These are phyloP conservation scores for Clupea harengus DNA, from an alignment of 2,113 vertebrate species.

Conservation along the genomic window DNA sequence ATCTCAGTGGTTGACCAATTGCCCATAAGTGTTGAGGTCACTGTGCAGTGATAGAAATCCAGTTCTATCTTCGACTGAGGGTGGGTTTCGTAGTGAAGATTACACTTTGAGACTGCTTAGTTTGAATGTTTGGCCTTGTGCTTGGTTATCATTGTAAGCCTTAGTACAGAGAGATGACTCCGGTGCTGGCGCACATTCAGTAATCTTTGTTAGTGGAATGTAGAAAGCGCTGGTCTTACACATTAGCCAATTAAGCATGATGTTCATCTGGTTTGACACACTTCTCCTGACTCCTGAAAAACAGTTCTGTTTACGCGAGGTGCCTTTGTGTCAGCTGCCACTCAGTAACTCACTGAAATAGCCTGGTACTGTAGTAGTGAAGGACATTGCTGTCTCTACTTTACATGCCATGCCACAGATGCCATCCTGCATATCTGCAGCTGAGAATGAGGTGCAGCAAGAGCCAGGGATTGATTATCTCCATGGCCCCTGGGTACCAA, in stretches of 20 bases:
- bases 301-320: neutral
- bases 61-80: neutral
- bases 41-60: neutral
- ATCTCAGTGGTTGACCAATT: neutral
- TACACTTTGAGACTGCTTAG: neutral
- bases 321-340: constrained; percentile 22
- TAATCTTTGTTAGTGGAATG: neutral
- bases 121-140: neutral
- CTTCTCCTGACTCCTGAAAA: neutral
- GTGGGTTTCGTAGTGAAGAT: neutral
- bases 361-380: neutral
- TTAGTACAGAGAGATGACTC: neutral
- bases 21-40: neutral
- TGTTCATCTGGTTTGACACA: neutral
- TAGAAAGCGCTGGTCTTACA: no score
- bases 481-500: constrained; percentile 45
- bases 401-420: constrained; percentile 64
- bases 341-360: constrained; percentile 20
- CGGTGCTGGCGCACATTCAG: neutral
- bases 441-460: constrained; percentile 36
- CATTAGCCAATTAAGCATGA: neutral
- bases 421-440: constrained; percentile 54
- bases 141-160: neutral
- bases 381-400: constrained; percentile 42
- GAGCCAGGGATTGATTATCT: constrained; percentile 53